A percentile compares a stretch with the other conserved stretches of the same genome.
These are phyloP conservation scores for Meloidogyne chitwoodi DNA, from an alignment of 1,140 invertebrate species.

Conservation along the genomic window DNA sequence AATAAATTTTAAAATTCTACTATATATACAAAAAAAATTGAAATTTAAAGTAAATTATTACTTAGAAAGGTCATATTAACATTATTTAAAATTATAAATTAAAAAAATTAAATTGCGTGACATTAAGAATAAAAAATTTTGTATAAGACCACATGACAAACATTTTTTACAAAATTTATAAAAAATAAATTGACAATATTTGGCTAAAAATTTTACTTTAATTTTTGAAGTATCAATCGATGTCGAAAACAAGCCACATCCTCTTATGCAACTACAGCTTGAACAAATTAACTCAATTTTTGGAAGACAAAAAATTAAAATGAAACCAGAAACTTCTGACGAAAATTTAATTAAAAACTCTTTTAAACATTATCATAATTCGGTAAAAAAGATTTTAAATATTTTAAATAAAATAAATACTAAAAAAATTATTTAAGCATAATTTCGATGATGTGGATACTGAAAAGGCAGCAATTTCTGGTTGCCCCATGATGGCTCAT, in stretches of 20 bases:
- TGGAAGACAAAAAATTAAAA: conserved; percentile 32
- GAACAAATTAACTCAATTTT: conserved; percentile 40
- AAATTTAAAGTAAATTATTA: too few relatives aligned
- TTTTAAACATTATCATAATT: background rate
- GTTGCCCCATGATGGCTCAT: conserved; percentile 47
- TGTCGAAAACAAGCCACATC: conserved; percentile 14
- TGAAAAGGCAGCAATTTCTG: conserved; percentile 24
- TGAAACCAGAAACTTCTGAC: conserved; percentile 33
- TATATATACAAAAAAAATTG: too few relatives aligned
- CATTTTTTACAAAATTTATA: background rate
- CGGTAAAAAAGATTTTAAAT: background rate
- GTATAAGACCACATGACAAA: background rate
- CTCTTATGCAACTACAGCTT: conserved; percentile 32
- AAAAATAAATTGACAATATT: background rate
- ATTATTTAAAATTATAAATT: background rate
- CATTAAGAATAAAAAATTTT: background rate
- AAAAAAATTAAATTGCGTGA: background rate
- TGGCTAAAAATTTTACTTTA: background rate
- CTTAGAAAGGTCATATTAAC: too few relatives aligned
- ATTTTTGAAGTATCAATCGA: background rate
- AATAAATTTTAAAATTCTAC: too few relatives aligned
- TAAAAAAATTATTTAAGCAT: conserved; percentile 4
- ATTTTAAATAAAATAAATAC: background rate
- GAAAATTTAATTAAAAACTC: too few relatives aligned
- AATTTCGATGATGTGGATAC: conserved; percentile 23